Evolutionary conservation across 1,140 invertebrate genomes (phyloP), one percentile per base, ranked within the genome.

Genomic region (Heliconius hewitsoni): DNA sequence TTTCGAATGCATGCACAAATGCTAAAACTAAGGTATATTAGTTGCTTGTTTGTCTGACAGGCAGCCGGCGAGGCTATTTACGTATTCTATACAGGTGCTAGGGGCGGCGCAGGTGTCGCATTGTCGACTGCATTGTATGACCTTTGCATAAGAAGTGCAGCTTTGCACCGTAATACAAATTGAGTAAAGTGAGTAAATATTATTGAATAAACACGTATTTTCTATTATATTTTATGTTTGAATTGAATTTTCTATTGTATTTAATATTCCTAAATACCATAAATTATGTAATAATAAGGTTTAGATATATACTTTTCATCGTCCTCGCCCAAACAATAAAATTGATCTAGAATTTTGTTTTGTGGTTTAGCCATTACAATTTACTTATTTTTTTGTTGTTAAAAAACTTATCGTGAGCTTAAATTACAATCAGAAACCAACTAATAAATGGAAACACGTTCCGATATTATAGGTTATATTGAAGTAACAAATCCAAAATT

Each of bases 91-190:
- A 88, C 90, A 92, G 92, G 91, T 93, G 89, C 82, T 77, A 75
- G 73, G 85, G 85, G 87, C 85, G 78, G 81, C 86, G 91, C 91
- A 93, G 91, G 90, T 93, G 92, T 90, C 85, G 85, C 86, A 89
- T 92, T 90, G 89, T 90, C 88, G 77, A 88, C 87, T 89, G 88
- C 86, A 87, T 86, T 86, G 86, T 89, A 87, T 90, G 88, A 91
- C 90, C 86, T 91, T 89, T 90, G 89, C 88, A 93, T 93, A 92
- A 93, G 89, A 90, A 85, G 91, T 87, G 91, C 81, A 83, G 84
- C 87, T 85, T 85, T 81, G 84, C 83, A 84, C 79, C 76, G 80
- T 76, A 80, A 74, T 80, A 85, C 78, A 81, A 80, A 80, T 50
- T 73, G 52, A 60, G 74, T 52, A 27, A 50, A 75, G 23, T 71